These are phyloP conservation scores for Augiades crinisus DNA, from an alignment of 2,888 invertebrate genomes.

Conservation along the genomic window DNA sequence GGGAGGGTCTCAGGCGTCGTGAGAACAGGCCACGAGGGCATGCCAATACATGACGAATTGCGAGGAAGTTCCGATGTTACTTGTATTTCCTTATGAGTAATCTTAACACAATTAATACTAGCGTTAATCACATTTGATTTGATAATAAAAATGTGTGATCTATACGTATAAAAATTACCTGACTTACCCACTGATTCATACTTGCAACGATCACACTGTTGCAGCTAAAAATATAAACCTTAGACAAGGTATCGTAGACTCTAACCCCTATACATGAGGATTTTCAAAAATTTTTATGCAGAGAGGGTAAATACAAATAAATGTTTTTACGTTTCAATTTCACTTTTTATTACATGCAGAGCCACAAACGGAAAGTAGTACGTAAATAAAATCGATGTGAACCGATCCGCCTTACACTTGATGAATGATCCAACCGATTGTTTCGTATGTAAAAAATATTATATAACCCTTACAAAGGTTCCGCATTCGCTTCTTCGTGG, in stretches of 20 bases:
- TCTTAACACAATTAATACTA: neutral
- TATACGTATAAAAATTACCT: neutral
- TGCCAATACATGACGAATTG: constrained; percentile 27
- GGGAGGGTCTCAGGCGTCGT: constrained; percentile 36
- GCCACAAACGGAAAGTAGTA: neutral
- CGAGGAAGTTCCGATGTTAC: constrained; percentile 12
- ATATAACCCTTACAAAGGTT: neutral
- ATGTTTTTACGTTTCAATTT: too few species aligned
- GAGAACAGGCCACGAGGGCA: constrained; percentile 41
- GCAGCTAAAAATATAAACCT: too few species aligned
- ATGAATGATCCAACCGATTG: constrained; percentile 7
- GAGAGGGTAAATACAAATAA: too few species aligned
- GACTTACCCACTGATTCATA: too few species aligned
- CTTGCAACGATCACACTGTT: too few species aligned
- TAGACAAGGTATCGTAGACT: too few species aligned
- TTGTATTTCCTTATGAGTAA: constrained; percentile 14
- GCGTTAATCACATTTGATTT: too few species aligned
- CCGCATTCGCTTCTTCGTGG: constrained; percentile 5
- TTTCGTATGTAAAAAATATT: constrained; percentile 3
- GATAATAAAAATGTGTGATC: neutral
- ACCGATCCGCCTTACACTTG: neutral
- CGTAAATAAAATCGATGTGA: neutral
- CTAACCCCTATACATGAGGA: too few species aligned
- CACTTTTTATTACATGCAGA: too few species aligned
- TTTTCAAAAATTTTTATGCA: too few species aligned